Conservation (phyloP, 35 echinoderm and acorn worm genomes). For the Amphiura filiformis region DNA sequence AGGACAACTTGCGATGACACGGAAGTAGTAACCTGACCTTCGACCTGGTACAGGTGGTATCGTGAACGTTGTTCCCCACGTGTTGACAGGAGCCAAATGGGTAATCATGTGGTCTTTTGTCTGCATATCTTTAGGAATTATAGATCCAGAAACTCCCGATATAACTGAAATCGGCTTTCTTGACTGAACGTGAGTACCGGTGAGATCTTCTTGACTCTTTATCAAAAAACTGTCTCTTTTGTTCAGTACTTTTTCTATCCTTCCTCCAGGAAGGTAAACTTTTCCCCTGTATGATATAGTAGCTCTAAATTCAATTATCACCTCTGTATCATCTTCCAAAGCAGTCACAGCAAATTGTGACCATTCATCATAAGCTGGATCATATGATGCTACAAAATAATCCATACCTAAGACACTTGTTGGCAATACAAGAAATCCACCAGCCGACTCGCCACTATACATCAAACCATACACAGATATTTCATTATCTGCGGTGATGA, state of each 20-base stretch:
- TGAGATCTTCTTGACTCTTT: not conserved
- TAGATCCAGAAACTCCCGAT: not conserved
- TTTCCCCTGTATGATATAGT: not conserved
- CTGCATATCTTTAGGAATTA: not conserved
- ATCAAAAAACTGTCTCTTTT: not conserved
- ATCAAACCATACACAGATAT: slow-evolving; percentile 19
- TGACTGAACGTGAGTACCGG: not conserved
- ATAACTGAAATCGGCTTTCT: not conserved
- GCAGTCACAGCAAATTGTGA: slow-evolving; percentile 22
- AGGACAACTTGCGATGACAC: not conserved
- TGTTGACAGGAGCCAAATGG: not conserved
- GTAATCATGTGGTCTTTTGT: not conserved
- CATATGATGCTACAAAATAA: slow-evolving; percentile 23
- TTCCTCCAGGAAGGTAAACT: not conserved
- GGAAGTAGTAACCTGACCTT: not conserved
- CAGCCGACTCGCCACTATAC: not conserved
- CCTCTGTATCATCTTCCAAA: slow-evolving; percentile 17
- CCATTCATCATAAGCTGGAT: not conserved
- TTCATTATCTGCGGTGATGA: not conserved
- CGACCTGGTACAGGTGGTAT: not conserved
- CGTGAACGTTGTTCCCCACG: not conserved
- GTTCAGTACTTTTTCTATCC: not conserved
- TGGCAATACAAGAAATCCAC: slow-evolving; percentile 23
- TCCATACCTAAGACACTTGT: not conserved
- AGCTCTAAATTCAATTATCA: slow-evolving; percentile 3